A percentile compares a stretch with the other conserved stretches of the same genome.
These are phyloP conservation scores for Semnornis frantzii DNA, from an alignment of 2,113 vertebrate genomes.

Conservation along the genomic window DNA sequence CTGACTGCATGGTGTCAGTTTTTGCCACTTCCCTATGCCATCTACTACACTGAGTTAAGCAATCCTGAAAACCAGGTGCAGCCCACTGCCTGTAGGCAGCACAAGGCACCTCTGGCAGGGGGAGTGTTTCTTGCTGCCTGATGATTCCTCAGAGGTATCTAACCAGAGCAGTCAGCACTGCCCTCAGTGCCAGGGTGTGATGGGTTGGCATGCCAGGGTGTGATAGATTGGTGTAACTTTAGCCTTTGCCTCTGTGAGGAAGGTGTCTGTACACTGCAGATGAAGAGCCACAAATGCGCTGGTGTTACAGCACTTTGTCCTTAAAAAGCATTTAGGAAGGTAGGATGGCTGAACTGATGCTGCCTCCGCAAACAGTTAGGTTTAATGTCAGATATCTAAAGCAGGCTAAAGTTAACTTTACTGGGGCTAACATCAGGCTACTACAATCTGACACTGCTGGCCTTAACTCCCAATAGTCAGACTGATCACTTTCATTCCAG, in stretches of 20 bases:
- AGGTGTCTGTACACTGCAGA: background rate
- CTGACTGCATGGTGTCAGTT: background rate
- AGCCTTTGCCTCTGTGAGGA: background rate
- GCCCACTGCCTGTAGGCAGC: background rate
- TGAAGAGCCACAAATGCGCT: background rate
- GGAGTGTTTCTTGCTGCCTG: fast-evolving
- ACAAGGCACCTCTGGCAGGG: background rate
- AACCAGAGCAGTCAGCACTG: background rate
- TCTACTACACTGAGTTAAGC: fast-evolving
- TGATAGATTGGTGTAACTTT: background rate
- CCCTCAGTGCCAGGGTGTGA: background rate
- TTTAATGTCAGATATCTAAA: background rate
- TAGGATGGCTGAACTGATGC: background rate
- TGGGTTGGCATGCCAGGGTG: background rate
- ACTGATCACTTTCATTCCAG: background rate
- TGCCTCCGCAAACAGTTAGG: background rate
- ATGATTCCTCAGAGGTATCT: background rate
- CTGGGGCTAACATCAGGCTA: background rate
- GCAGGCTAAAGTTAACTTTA: background rate
- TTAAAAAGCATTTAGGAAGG: background rate
- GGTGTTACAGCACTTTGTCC: background rate
- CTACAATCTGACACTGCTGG: background rate
- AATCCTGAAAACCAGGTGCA: background rate
- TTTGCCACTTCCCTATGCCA: background rate
- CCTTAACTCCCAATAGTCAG: background rate